Evolutionary conservation across 1,140 invertebrate species (phyloP).

Genomic region (Palaemon carinicauda): DNA sequence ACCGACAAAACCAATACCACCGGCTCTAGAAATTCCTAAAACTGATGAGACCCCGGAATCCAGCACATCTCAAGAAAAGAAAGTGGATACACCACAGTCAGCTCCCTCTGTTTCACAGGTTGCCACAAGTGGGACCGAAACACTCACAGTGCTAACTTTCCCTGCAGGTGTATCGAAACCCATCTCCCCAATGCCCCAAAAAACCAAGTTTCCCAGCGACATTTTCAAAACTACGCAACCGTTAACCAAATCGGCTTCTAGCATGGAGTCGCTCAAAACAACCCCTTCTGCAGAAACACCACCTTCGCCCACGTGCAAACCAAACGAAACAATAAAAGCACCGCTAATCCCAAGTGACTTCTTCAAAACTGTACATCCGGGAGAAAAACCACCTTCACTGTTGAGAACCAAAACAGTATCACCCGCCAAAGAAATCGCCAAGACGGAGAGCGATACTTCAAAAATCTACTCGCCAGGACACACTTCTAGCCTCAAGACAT

Average conservation of each 20-base stretch:
- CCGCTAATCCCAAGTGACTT: not conserved
- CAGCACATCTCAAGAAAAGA: not conserved
- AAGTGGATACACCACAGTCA: not conserved
- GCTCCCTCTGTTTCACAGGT: too few relatives aligned
- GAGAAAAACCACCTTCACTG: not conserved
- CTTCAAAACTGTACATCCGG: not conserved
- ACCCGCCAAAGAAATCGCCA: not conserved
- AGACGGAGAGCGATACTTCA: not conserved
- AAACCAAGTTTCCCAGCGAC: too few relatives aligned
- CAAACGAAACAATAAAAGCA: not conserved
- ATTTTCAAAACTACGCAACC: too few relatives aligned
- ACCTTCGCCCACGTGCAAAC: not conserved
- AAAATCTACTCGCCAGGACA: not conserved
- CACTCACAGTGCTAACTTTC: too few relatives aligned
- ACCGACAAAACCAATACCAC: not conserved
- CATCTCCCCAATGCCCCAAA: too few relatives aligned
- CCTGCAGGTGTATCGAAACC: too few relatives aligned
- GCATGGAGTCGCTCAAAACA: too few relatives aligned
- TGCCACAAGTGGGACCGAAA: too few relatives aligned
- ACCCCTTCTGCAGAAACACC: not conserved
- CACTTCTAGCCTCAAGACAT: not conserved
- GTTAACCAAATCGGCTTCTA: too few relatives aligned
- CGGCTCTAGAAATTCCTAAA: not conserved
- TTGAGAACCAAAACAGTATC: too few relatives aligned
- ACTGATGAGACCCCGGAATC: not conserved